A percentile compares a stretch with the other conserved stretches of the same genome.
Evolutionary conservation across 1,140 invertebrate genomes (phyloP).

Genomic region (Drosophila navojoa): DNA sequence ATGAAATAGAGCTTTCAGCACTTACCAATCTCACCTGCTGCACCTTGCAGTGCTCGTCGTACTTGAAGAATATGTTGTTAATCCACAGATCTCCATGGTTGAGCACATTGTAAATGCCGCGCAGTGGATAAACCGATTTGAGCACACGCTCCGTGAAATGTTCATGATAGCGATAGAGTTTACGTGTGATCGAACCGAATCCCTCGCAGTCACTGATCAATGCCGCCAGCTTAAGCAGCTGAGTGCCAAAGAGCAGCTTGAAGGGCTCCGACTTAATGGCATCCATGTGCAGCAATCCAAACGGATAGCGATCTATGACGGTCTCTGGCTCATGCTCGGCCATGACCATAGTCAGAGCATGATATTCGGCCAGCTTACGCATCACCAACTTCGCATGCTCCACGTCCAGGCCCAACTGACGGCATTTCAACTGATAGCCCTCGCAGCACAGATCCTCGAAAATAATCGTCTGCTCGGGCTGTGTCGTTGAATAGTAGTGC

Average conservation of each 20-base stretch:
- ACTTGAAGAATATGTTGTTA: constrained; percentile 88
- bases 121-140: constrained; percentile 67
- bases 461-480: constrained; percentile 74
- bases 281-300: constrained; percentile 73
- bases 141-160: constrained; percentile 64
- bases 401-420: constrained; percentile 68
- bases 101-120: constrained; percentile 84
- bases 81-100: constrained; percentile 88
- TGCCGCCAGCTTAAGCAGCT: constrained; percentile 62
- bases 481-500: constrained; percentile 84
- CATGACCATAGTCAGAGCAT: constrained; percentile 77
- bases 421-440: constrained; percentile 74
- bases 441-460: constrained; percentile 67
- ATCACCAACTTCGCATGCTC: constrained; percentile 61
- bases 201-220: constrained; percentile 83
- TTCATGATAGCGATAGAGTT: constrained; percentile 76
- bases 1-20: constrained; percentile 79
- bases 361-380: constrained; percentile 72
- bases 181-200: constrained; percentile 75
- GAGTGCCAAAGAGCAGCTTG: constrained; percentile 70
- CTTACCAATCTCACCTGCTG: constrained; percentile 83
- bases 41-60: constrained; percentile 56
- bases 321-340: constrained; percentile 61
- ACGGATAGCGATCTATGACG: constrained; percentile 68
- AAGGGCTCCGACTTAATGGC: constrained; percentile 75